Base-by-base conservation (phyloP, 2,113 vertebrate species). In the Lepus americanus region DNA sequence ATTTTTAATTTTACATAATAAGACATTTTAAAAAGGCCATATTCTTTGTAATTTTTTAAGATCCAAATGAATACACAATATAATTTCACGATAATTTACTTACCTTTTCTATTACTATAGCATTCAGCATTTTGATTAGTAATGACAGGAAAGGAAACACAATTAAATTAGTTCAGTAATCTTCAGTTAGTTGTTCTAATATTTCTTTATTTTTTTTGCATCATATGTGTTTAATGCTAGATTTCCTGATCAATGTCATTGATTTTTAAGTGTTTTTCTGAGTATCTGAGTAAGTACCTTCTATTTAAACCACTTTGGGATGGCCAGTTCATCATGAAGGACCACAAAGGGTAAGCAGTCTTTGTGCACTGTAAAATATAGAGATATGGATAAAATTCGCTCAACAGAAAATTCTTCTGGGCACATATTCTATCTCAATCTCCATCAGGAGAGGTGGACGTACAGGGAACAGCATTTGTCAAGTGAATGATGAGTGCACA, bases 251-350 rank as follows among this genome's bases (percentile, higher is more conserved):
- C 55, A 72, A 13, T 87, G 79, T 33, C 16, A 12, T 82, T 82
- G 0, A 23, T 51, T 78, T 79, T 5, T 31, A 73, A 51, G 4
- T 77, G 39, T 81, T 66, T 84, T 59, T 67, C 49, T 90, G 25
- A 70, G 51, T 8, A 79, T 55, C 31, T 79, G 69, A 89, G 81
- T 89, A 74, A 78, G 39, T 67, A 67, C 49, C 66, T 82, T 94
- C 39, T 67, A 70, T 72, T 77, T 92, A 77, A 85, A 10, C 5
- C 51, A 74, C 9, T 44, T 83, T 69, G 20, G 3, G 64, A 22
- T 69, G 13, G 55, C 49, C 10, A 92, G 5, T 73, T 88, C 70
- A 59, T 29, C 76, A 67, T 70, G 29, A 84, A 90, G 53, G 29
- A 64, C 67, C 25, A 72, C 11, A 89, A 55, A 22, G 13, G 55